phyloP scores from a whole-genome alignment of 2,797 vertebrate genomes.

The Poecile montanus region DNA sequence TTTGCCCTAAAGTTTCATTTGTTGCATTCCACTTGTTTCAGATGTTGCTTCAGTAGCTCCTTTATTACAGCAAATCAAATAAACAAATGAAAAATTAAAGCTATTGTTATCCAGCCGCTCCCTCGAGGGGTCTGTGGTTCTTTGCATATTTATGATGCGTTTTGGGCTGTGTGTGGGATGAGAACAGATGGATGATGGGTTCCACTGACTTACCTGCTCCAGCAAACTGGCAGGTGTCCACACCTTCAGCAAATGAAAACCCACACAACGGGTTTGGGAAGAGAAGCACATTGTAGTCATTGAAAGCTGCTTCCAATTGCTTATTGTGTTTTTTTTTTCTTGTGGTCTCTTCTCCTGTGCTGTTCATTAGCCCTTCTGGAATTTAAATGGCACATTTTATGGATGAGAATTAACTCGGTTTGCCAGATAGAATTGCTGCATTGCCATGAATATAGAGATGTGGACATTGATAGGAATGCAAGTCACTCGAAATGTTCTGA shows the following conservation, averaged over 20 bases:
- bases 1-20: not conserved
- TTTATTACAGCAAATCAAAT: conserved; percentile 71
- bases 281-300: not conserved
- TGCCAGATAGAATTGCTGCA: conserved; percentile 20
- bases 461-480: conserved; percentile 15
- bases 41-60: conserved; percentile 59
- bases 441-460: conserved; percentile 33
- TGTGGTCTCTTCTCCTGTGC: not conserved
- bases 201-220: conserved; percentile 56
- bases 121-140: not conserved
- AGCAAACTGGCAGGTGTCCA: conserved; percentile 52
- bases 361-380: conserved; percentile 49
- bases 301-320: conserved; percentile 21
- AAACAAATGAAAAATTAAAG: conserved; percentile 81
- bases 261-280: not conserved
- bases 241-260: not conserved
- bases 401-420: conserved; percentile 43
- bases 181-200: conserved; percentile 73
- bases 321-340: not conserved
- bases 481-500: not conserved
- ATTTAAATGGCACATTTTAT: conserved; percentile 59
- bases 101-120: conserved; percentile 69
- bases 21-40: conserved; percentile 37
- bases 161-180: conserved; percentile 49
- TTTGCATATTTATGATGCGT: conserved; percentile 53